A percentile compares a stretch with the other conserved stretches of the same genome.
These are phyloP conservation scores for Limnephilus auricula DNA, from an alignment of 2,888 invertebrate genomes.

Conservation along the genomic window DNA sequence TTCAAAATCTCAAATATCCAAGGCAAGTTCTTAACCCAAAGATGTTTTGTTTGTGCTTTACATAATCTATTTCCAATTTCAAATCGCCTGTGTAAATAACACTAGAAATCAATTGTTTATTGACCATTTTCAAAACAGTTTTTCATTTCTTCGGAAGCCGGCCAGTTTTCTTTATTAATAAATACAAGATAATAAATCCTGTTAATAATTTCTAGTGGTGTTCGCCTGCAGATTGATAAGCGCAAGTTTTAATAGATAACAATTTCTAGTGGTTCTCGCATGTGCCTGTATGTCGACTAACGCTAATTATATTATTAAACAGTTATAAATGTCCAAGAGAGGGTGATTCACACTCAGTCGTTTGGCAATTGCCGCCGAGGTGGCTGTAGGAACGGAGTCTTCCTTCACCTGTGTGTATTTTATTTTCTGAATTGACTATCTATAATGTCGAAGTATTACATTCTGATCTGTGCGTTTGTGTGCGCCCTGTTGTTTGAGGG, in stretches of 20 bases:
- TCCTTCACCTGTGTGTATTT: background rate
- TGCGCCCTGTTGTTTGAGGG: background rate
- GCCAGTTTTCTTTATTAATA: background rate
- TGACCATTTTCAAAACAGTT: background rate
- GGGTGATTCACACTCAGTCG: slow-evolving; percentile 7
- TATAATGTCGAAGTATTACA: background rate
- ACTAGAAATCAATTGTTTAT: background rate
- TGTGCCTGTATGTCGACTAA: background rate
- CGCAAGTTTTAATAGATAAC: background rate
- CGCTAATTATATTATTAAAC: background rate
- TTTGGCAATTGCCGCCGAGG: background rate
- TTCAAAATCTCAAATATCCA: background rate
- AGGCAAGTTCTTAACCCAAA: background rate
- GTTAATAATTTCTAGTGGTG: background rate
- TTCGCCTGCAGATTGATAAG: background rate
- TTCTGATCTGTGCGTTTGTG: background rate
- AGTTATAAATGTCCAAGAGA: background rate
- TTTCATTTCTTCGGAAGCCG: background rate
- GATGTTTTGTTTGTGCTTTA: background rate
- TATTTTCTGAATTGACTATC: background rate
- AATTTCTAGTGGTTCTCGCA: background rate
- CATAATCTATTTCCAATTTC: background rate
- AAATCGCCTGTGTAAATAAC: background rate
- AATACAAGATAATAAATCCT: too few relatives aligned
- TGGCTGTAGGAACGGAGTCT: background rate